Percentiles rank a stretch among this genome's conserved stretches.
Conservation (phyloP, 2,888 invertebrate species). For the Watsonalla cultraria region DNA sequence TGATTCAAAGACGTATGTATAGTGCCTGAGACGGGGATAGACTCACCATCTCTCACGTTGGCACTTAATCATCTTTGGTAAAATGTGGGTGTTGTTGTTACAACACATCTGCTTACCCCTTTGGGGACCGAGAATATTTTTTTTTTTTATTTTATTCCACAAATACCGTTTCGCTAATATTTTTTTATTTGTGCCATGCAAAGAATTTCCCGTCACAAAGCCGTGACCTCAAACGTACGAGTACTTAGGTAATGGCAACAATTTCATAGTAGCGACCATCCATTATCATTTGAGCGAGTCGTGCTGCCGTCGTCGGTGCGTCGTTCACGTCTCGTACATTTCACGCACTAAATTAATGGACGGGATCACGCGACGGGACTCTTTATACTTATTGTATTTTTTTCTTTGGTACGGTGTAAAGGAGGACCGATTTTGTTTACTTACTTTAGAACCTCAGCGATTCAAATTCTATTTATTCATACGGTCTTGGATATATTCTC, state of each 20-base stretch:
- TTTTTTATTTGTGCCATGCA: not conserved
- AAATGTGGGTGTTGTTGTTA: too few relatives aligned
- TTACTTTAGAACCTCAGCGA: too few relatives aligned
- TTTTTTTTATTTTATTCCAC: too few relatives aligned
- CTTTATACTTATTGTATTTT: constrained; percentile 28
- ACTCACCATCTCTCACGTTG: too few relatives aligned
- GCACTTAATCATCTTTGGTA: too few relatives aligned
- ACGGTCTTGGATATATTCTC: too few relatives aligned
- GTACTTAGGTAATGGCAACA: not conserved
- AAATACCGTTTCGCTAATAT: not conserved
- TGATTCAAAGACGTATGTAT: too few relatives aligned
- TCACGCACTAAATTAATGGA: constrained; percentile 71
- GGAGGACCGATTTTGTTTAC: not conserved
- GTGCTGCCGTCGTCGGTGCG: constrained; percentile 37
- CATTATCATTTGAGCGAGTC: constrained; percentile 52
- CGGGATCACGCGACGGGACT: constrained; percentile 53
- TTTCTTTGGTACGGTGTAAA: constrained; percentile 7
- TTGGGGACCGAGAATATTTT: too few relatives aligned
- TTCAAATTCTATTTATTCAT: too few relatives aligned
- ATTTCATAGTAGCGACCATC: constrained; percentile 39
- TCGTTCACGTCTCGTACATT: constrained; percentile 53
- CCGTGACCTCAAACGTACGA: not conserved
- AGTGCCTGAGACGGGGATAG: too few relatives aligned
- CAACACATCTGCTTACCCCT: too few relatives aligned
- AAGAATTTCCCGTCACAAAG: not conserved